These are phyloP conservation scores for Gambusia holbrooki DNA, from an alignment of 2,113 vertebrate genomes.

Conservation along the genomic window DNA sequence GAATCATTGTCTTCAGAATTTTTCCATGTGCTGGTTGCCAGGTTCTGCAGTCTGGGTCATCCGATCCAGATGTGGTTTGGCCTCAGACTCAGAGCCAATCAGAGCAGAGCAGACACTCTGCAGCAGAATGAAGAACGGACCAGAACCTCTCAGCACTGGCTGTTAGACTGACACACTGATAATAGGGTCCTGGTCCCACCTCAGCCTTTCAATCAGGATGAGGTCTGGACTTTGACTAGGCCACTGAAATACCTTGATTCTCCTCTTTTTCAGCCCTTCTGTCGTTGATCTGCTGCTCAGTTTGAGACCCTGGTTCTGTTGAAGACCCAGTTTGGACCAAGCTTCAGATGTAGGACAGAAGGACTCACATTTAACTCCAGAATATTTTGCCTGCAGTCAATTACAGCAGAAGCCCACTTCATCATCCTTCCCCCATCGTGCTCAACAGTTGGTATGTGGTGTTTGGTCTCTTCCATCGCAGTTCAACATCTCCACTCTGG, in stretches of 20 bases:
- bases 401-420: no score
- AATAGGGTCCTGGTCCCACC: neutral
- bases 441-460: no score
- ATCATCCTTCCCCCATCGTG: no score
- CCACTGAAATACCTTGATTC: neutral
- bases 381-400: no score
- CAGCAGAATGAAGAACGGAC: slow-evolving; percentile 17
- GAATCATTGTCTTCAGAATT: slow-evolving; percentile 80
- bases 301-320: neutral
- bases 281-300: neutral
- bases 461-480: no score
- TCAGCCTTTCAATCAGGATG: neutral
- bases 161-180: neutral
- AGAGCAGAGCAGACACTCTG: slow-evolving; percentile 22
- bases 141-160: slow-evolving; percentile 2
- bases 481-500: no score
- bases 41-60: slow-evolving; percentile 60
- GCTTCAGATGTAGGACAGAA: no score
- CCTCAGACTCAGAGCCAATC: slow-evolving; percentile 55
- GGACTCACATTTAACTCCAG: no score
- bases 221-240: neutral
- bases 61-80: slow-evolving; percentile 79
- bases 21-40: slow-evolving; percentile 78
- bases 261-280: neutral
- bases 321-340: no score